These are phyloP conservation scores for Acrocephalus scirpaceus DNA, from an alignment of 2,797 vertebrate genomes.

Conservation along the genomic window DNA sequence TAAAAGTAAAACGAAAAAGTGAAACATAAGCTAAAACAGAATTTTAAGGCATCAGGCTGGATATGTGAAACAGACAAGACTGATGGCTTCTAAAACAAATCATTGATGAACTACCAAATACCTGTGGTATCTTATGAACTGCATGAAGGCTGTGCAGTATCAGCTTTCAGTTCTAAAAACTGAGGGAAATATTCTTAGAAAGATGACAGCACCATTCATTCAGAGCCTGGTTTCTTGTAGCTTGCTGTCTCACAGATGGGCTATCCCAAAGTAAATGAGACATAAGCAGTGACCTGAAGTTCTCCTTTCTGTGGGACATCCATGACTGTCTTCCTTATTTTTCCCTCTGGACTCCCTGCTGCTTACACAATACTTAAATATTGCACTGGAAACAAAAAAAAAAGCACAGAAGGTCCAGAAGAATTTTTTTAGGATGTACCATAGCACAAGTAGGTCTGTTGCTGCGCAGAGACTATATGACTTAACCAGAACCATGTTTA, in stretches of 20 bases:
- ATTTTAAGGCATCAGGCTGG: background rate
- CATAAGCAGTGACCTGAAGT: background rate
- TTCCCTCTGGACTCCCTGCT: background rate
- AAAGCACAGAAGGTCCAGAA: background rate
- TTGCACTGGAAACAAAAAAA: background rate
- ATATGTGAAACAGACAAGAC: background rate
- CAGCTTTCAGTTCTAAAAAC: background rate
- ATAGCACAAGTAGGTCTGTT: background rate
- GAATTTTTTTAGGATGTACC: background rate
- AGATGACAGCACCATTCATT: background rate
- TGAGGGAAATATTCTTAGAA: background rate
- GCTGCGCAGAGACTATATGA: background rate
- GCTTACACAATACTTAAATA: background rate
- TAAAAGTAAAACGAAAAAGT: background rate
- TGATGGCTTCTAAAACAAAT: background rate
- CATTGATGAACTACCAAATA: background rate
- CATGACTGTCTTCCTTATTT: background rate
- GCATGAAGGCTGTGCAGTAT: background rate
- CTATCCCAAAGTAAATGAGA: background rate
- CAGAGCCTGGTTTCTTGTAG: background rate
- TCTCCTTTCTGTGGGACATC: background rate
- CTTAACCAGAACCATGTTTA: background rate
- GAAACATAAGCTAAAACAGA: background rate
- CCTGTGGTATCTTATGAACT: background rate
- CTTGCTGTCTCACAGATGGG: background rate